These are phyloP conservation scores for Aurelia coerulea DNA, from an alignment of 30 jellyfish, hydroid and myxozoan species.

Conservation along the genomic window DNA sequence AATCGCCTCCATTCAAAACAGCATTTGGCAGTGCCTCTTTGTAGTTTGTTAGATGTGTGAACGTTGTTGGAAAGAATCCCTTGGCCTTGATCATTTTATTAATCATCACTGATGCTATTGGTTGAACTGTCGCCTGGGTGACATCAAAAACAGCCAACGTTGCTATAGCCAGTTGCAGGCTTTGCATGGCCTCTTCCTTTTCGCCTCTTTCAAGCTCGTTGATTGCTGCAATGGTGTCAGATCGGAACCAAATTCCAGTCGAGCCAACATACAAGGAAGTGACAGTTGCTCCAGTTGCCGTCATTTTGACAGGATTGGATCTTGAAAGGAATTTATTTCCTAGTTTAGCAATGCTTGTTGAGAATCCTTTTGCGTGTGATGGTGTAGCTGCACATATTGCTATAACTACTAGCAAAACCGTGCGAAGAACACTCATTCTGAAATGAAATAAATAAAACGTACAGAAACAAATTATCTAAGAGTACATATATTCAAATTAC, in stretches of 20 bases:
- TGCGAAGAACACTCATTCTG: too few relatives aligned
- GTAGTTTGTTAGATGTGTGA: neutral
- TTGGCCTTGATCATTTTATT: neutral
- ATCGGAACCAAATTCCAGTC: neutral
- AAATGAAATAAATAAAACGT: too few relatives aligned
- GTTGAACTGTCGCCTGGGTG: neutral
- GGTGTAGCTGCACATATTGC: too few relatives aligned
- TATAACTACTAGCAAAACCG: too few relatives aligned
- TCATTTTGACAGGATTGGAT: neutral
- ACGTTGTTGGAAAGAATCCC: neutral
- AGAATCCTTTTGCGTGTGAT: neutral
- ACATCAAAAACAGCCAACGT: slow-evolving; percentile 10
- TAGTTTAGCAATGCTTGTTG: neutral
- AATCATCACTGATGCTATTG: neutral
- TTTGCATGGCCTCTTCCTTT: neutral
- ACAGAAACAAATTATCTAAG: too few relatives aligned
- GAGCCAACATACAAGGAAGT: neutral
- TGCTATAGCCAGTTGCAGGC: neutral
- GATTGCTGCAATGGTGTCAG: neutral
- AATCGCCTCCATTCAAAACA: neutral
- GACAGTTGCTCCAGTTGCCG: neutral
- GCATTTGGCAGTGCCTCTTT: neutral
- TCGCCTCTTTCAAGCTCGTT: neutral
- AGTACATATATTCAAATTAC: too few relatives aligned
- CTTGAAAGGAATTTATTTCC: neutral